Evolutionary conservation across 2,888 invertebrate genomes (phyloP).

Genomic region (Thalpophila matura): DNA sequence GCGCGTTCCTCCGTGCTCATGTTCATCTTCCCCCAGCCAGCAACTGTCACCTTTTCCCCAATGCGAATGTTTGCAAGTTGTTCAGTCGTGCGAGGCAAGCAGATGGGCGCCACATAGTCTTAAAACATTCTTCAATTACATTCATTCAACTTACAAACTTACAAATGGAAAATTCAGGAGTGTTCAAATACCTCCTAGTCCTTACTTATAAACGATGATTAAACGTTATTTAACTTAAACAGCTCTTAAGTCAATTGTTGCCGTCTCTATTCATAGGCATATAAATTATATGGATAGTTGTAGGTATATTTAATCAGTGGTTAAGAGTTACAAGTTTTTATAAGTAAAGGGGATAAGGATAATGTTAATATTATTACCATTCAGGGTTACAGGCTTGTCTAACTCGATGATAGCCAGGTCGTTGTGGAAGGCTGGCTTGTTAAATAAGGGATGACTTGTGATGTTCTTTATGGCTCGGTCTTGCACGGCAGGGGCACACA

Average conservation of each 20-base stretch:
- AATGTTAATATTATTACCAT: too few species aligned
- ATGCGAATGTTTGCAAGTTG: conserved; percentile 74
- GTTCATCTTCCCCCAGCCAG: conserved; percentile 89
- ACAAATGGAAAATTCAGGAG: too few species aligned
- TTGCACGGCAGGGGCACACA: conserved; percentile 84
- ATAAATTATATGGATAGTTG: too few species aligned
- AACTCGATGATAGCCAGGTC: conserved; percentile 92
- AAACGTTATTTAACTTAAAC: too few species aligned
- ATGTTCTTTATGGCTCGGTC: conserved; percentile 82
- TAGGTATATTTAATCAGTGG: too few species aligned
- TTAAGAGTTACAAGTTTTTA: too few species aligned
- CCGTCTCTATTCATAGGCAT: too few species aligned
- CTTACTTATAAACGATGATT: too few species aligned
- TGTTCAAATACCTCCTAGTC: too few species aligned
- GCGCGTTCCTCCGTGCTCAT: conserved; percentile 85
- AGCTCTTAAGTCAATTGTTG: too few species aligned
- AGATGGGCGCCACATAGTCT: conserved; percentile 91
- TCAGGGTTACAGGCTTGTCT: conserved; percentile 79
- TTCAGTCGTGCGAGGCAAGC: conserved; percentile 84
- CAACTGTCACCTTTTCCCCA: conserved; percentile 87
- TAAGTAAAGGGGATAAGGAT: too few species aligned
- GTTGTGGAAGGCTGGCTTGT: conserved; percentile 84
- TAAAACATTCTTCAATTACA: conserved; percentile 23
- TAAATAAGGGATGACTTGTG: conserved; percentile 88
- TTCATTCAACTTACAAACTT: not conserved